These are phyloP conservation scores for Brenthis daphne DNA, from an alignment of 2,888 invertebrate species.

Conservation along the genomic window DNA sequence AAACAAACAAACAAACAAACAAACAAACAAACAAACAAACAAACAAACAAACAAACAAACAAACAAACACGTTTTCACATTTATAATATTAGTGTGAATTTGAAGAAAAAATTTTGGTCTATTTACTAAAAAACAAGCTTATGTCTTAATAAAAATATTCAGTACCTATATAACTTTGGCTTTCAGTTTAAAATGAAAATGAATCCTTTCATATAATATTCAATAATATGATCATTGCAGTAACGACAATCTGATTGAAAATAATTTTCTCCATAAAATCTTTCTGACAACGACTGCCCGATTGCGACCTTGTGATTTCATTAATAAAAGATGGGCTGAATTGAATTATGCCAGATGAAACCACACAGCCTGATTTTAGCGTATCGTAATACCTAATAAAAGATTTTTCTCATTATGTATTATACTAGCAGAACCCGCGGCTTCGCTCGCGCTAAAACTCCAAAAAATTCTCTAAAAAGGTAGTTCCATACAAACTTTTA, in stretches of 20 bases:
- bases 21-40: too few species aligned
- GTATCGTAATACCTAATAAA: neutral
- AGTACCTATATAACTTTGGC: neutral
- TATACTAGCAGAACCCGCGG: too few species aligned
- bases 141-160: too few species aligned
- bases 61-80: too few species aligned
- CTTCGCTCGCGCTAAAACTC: too few species aligned
- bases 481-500: too few species aligned
- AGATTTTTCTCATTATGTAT: neutral
- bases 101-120: neutral
- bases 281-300: slow-evolving; percentile 15
- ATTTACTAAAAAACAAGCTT: too few species aligned
- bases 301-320: slow-evolving; percentile 17
- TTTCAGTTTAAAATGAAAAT: slow-evolving; percentile 3
- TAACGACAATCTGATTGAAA: slow-evolving; percentile 21
- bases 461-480: too few species aligned
- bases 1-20: too few species aligned
- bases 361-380: slow-evolving; percentile 2
- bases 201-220: slow-evolving; percentile 11
- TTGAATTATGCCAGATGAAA: slow-evolving; percentile 16
- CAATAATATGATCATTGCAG: slow-evolving; percentile 8
- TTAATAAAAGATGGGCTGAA: slow-evolving; percentile 24
- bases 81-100: neutral
- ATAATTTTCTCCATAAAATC: slow-evolving; percentile 24
- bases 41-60: too few species aligned